Percentiles rank a stretch among this genome's conserved stretches.
These are phyloP conservation scores for Nomada fabriciana DNA, from an alignment of 2,888 invertebrate genomes.

Conservation along the genomic window DNA sequence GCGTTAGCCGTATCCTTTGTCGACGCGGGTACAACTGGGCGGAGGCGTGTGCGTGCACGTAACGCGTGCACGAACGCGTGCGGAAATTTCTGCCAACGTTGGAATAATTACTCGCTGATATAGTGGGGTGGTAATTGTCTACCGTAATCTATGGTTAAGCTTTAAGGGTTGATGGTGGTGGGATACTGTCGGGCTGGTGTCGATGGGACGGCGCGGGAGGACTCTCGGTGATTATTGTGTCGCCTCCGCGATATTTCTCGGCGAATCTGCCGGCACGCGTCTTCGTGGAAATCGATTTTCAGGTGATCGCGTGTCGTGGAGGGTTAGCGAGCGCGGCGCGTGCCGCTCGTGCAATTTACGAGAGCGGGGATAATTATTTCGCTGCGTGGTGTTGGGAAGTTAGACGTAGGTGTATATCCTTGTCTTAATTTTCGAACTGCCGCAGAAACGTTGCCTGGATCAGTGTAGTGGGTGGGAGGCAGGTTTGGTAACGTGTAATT, in stretches of 20 bases:
- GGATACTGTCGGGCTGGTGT: conserved; percentile 18
- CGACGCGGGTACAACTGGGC: neutral
- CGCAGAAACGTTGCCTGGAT: too few relatives aligned
- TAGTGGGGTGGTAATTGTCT: conserved; percentile 63
- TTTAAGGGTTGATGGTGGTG: neutral
- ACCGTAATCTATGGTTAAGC: conserved; percentile 56
- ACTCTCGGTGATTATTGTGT: conserved; percentile 28
- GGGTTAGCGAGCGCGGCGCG: conserved; percentile 4
- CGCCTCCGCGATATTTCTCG: conserved; percentile 6
- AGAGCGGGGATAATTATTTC: neutral
- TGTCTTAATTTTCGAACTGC: too few relatives aligned
- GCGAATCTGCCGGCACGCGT: too few relatives aligned
- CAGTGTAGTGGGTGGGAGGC: too few relatives aligned
- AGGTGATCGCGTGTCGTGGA: neutral
- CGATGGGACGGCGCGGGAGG: conserved; percentile 13
- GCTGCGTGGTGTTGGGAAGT: neutral
- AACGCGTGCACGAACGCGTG: conserved; percentile 35
- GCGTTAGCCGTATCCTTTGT: conserved; percentile 23
- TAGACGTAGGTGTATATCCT: neutral
- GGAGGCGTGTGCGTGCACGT: conserved; percentile 1
- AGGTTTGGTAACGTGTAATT: too few relatives aligned
- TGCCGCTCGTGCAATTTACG: neutral
- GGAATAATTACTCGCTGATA: conserved; percentile 66
- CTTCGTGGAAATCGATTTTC: conserved; percentile 17
- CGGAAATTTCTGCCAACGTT: conserved; percentile 65